Evolutionary conservation across 2,797 vertebrate species (phyloP).

Genomic region (Myotis pilosus): DNA sequence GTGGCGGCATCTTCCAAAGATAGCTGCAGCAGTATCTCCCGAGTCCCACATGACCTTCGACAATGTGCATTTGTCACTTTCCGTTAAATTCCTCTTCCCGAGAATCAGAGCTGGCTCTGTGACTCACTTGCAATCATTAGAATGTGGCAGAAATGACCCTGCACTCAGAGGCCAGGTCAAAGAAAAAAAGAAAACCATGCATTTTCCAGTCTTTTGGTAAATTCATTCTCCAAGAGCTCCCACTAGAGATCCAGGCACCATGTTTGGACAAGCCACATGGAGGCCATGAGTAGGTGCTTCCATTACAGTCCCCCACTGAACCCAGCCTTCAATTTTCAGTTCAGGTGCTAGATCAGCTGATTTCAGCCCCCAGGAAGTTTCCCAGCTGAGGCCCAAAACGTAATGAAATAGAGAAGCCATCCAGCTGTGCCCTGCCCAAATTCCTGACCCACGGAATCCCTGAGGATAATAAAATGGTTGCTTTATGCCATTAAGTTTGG

Average conservation of each 20-base stretch:
- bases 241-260: neutral
- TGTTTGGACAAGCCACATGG: neutral
- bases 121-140: neutral
- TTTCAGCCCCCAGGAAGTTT: neutral
- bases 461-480: neutral
- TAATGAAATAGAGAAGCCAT: neutral
- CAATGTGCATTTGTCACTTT: neutral
- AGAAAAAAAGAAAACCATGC: neutral
- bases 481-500: neutral
- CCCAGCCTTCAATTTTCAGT: neutral
- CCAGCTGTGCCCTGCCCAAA: neutral
- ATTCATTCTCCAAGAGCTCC: neutral
- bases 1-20: neutral
- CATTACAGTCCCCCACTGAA: neutral
- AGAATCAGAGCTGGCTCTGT: neutral
- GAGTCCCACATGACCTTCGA: neutral
- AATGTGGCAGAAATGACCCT: neutral
- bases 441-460: neutral
- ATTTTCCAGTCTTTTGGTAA: neutral
- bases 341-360: neutral
- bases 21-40: too few relatives aligned
- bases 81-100: neutral
- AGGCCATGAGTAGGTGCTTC: neutral
- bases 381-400: neutral
- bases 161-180: neutral